A percentile compares a stretch with the other conserved stretches of the same genome.
phyloP scores from a whole-genome alignment of 2,797 vertebrate species.

The Coluber constrictor region DNA sequence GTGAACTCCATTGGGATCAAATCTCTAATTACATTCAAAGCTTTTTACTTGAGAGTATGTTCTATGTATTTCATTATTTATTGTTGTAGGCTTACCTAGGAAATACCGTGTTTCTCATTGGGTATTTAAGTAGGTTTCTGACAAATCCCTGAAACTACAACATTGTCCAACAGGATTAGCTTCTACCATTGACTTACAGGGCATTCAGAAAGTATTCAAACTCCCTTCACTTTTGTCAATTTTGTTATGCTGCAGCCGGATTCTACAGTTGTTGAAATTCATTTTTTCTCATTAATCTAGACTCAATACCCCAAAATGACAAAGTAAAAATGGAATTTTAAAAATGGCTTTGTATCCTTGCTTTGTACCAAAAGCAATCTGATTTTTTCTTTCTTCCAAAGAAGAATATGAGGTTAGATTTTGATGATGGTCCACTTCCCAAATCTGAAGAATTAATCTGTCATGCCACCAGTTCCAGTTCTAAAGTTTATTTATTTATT shows the following conservation, averaged over 20 bases:
- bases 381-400: neutral
- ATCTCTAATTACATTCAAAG: neutral
- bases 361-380: neutral
- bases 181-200: neutral
- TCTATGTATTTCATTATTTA: neutral
- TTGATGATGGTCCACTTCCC: neutral
- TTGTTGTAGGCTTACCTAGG: neutral
- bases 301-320: neutral
- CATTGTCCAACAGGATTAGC: neutral
- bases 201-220: neutral
- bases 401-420: neutral
- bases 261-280: neutral
- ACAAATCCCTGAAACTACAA: neutral
- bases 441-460: neutral
- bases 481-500: neutral
- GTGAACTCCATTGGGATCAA: neutral
- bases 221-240: neutral
- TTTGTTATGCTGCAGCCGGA: neutral
- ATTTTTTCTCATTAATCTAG: neutral
- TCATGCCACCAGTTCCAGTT: neutral
- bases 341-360: neutral
- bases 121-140: neutral
- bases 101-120: neutral
- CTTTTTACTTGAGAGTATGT: neutral
- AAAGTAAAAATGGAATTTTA: neutral